These are phyloP conservation scores for Abscondita cerata DNA, from an alignment of 2,888 invertebrate species.

Conservation along the genomic window DNA sequence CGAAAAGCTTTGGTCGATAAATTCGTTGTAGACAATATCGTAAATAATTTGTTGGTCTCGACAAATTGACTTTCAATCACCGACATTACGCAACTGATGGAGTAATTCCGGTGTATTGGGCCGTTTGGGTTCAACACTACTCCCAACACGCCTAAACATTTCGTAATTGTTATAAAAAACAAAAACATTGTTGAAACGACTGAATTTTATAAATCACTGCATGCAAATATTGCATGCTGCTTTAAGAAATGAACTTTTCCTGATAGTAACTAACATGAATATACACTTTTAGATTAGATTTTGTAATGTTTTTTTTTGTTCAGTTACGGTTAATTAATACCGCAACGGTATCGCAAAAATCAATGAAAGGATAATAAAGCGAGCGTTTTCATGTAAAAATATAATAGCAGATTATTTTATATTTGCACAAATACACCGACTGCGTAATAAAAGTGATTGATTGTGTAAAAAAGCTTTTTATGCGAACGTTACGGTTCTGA, in stretches of 20 bases:
- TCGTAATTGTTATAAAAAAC: neutral
- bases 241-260: neutral
- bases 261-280: conserved; percentile 27
- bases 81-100: conserved; percentile 24
- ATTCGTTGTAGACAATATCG: conserved; percentile 22
- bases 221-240: conserved; percentile 1
- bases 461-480: no score
- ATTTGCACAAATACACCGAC: no score
- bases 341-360: no score
- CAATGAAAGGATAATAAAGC: no score
- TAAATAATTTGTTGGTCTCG: conserved; percentile 18
- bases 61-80: conserved; percentile 21
- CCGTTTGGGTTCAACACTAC: conserved; percentile 21
- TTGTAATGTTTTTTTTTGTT: no score
- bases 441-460: no score
- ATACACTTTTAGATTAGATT: no score
- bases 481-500: no score
- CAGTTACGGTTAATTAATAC: no score
- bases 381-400: no score
- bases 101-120: conserved; percentile 20
- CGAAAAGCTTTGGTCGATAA: conserved; percentile 14
- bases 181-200: neutral
- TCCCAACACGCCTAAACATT: neutral
- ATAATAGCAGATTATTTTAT: no score
- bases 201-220: neutral